These are phyloP conservation scores for Trissonchulus latispiculum DNA, from an alignment of 2,888 invertebrate species.

Conservation along the genomic window DNA sequence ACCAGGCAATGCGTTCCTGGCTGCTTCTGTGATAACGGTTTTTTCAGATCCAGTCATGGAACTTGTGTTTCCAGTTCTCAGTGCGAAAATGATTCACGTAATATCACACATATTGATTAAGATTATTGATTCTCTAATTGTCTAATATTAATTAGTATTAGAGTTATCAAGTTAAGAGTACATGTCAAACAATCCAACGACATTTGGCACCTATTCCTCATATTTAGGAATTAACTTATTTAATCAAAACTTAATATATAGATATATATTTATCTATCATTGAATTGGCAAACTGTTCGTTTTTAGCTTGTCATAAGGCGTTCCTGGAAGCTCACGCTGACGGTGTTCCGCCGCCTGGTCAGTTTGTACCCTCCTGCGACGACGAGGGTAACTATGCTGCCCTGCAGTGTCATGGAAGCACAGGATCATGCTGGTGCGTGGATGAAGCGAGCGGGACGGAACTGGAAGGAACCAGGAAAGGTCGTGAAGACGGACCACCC, in stretches of 20 bases:
- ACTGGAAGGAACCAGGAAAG: neutral
- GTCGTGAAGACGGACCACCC: neutral
- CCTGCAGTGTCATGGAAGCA: constrained; percentile 7
- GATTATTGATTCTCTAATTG: too few relatives aligned
- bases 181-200: too few relatives aligned
- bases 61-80: neutral
- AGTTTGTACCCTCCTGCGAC: constrained; percentile 10
- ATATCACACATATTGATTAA: too few relatives aligned
- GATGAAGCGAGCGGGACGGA: neutral
- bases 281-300: too few relatives aligned
- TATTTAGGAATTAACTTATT: too few relatives aligned
- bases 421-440: constrained; percentile 3
- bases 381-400: neutral
- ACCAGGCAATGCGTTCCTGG: neutral
- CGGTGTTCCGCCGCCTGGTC: neutral
- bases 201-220: too few relatives aligned
- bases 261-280: too few relatives aligned
- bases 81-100: neutral
- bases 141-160: too few relatives aligned
- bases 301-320: neutral
- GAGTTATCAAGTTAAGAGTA: too few relatives aligned
- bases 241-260: too few relatives aligned
- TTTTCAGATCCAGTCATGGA: neutral
- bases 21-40: constrained; percentile 12
- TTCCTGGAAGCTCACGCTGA: neutral